Base-by-base conservation (phyloP, 1,140 invertebrate species). In the Phymastichus coffea region DNA sequence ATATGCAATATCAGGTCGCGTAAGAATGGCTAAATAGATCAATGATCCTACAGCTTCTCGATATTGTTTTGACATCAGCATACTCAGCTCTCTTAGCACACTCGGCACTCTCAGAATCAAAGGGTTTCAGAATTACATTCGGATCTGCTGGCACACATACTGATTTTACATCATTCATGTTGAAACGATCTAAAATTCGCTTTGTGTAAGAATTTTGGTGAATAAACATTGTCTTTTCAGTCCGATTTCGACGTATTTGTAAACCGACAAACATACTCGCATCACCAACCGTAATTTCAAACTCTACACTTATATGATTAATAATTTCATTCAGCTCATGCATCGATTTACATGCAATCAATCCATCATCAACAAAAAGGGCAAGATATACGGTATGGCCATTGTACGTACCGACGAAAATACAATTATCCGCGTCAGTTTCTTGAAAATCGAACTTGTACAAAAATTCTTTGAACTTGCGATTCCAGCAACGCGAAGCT, bases 1-100 rank as follows among this genome's bases (percentile, higher is more conserved):
- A 61, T 67, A 80, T 6, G 70, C 48, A 15, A 80, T 69, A 59
- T 81, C 78, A 7, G 74, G 75, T 26, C 77, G 57, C 14, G 75
- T 71, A 3, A 66, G 61, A 22, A 63, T 49, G 17, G 74, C 53
- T 2, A 75, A 28, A 64, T 79, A 80, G 53, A 80, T 63, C 17
- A 81, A 62, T 38, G 67, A 67, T 2, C 75, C 74, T 22, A 78
- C 63, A 1, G 70, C 43, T 61, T 78, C 63, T 44, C 66, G 64
- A 57, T 69, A 79, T 9, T 60, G 62, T 52, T 28, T 14, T 15
- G n/a, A n/a, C n/a, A n/a, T n/a, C n/a, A 68, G 68, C 47, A 68
- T 53, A 61, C 37, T 28, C 28, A 56, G 54, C 20, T 55, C 25
- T 4, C 48, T 38, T 25, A 20, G 20, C 20, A n/a, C 9, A 15